Percentiles rank a stretch among this genome's conserved stretches.
These are phyloP conservation scores for Loxodonta africana DNA, from an alignment of 2,113 vertebrate species.

Conservation along the genomic window DNA sequence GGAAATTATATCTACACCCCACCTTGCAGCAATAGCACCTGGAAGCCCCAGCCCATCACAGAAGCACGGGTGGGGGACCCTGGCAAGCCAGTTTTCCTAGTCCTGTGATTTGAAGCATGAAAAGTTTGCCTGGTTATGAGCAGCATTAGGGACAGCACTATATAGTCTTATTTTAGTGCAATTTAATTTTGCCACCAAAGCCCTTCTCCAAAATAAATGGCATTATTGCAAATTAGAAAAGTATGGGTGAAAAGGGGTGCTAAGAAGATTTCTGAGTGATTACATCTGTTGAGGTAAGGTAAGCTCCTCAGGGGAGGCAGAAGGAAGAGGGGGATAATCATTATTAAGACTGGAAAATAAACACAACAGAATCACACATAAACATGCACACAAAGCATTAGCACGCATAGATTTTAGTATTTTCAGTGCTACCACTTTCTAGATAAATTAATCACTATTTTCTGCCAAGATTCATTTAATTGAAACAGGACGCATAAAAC, in stretches of 20 bases:
- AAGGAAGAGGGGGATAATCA: not conserved
- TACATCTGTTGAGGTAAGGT: slow-evolving; percentile 24
- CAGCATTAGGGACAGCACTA: not conserved
- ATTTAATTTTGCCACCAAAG: slow-evolving; percentile 17
- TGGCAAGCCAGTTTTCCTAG: not conserved
- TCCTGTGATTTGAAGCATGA: slow-evolving; percentile 46
- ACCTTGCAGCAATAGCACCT: not conserved
- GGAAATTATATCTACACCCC: not conserved
- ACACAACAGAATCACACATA: slow-evolving; percentile 8
- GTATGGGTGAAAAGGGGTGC: not conserved
- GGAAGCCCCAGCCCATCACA: not conserved
- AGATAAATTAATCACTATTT: slow-evolving; percentile 42
- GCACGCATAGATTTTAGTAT: slow-evolving; percentile 25
- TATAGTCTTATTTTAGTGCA: slow-evolving; percentile 30
- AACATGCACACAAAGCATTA: not conserved
- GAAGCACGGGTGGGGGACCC: not conserved
- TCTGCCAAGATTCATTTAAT: slow-evolving; percentile 16
- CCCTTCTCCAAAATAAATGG: slow-evolving; percentile 35
- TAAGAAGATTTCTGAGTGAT: slow-evolving; percentile 42
- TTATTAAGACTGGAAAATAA: slow-evolving; percentile 32
- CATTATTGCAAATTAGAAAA: slow-evolving; percentile 34
- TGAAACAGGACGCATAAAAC: slow-evolving; percentile 33
- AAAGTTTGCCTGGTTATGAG: slow-evolving; percentile 35
- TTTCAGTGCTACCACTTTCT: not conserved
- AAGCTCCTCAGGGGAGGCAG: not conserved